Evolutionary conservation across 2,113 vertebrate species (phyloP).

Genomic region (Crotophaga sulcirostris): DNA sequence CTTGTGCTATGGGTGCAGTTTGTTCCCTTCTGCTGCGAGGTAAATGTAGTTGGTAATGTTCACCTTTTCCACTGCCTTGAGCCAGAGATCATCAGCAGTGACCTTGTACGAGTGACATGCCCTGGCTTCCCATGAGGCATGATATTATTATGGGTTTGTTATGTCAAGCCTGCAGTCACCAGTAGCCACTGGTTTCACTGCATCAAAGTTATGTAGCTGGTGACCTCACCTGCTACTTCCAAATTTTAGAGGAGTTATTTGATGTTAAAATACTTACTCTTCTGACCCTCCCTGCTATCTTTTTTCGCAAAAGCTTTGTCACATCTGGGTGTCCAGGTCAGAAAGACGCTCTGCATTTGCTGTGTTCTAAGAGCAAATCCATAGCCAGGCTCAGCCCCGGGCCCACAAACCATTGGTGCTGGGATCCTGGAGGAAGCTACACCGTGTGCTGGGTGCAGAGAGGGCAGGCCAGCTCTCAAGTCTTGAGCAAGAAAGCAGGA

Average conservation of each 20-base stretch:
- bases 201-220: background rate
- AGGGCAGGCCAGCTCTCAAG: background rate
- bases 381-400: background rate
- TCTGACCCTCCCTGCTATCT: background rate
- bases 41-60: background rate
- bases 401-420: background rate
- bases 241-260: background rate
- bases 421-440: background rate
- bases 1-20: background rate
- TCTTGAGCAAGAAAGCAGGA: background rate
- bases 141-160: background rate
- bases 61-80: background rate
- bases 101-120: background rate
- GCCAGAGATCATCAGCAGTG: background rate
- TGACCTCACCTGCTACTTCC: background rate
- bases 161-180: background rate
- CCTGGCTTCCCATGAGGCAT: background rate
- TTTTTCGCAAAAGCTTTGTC: background rate
- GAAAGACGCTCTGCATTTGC: background rate
- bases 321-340: background rate
- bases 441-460: background rate
- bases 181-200: background rate
- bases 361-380: background rate
- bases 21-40: background rate
- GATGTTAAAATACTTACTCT: background rate